Base-by-base conservation (phyloP, 2,113 vertebrate genomes). In the Dasypus novemcinctus region DNA sequence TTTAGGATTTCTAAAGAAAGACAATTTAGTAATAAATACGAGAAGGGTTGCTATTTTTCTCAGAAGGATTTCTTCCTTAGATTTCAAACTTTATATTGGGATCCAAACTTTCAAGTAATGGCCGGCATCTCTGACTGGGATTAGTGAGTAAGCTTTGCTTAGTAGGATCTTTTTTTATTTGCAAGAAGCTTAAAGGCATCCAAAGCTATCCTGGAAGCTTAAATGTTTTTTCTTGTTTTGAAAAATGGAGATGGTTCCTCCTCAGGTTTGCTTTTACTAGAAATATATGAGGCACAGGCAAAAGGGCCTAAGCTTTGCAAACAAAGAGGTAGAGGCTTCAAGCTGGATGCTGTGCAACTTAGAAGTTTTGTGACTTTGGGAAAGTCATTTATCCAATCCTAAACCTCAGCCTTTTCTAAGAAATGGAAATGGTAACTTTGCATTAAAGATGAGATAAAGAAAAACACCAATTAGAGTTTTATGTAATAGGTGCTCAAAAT, bases 1-100 rank as follows among this genome's bases (percentile, higher is more conserved):
- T 64, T 63, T 96, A 12, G 41, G 38, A 82, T 69, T 97, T 82
- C 18, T 68, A 49, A 92, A 46, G 25, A 92, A 66, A 84, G 9
- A 33, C 41, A 14, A 36, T 41, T 59, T 66, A 49, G 36, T 86
- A 66, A 33, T 64, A 59, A 38, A 7, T n/a, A 74, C 66, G 31
- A 12, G 10, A 4, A 81, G 7, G 17, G 31, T 10, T 64, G 6
- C 1, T 78, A 68, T 59, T 94, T 83, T 75, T 81, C 23, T 82
- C 25, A 72, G 25, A 54, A 90, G n/a, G 31, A 21, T 8, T 31
- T 76, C 1, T 95, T 71, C 20, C 27, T 59, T 64, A 85, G 7
- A 63, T 94, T 82, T 88, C 12, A 78, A 20, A 69, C 10, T 91
- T 87, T 74, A n/a, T 74, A 23, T 15, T 61, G 15, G 52, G 17